These are phyloP conservation scores for Trypoxylus dichotomus DNA, from an alignment of 1,140 invertebrate genomes.

Conservation along the genomic window DNA sequence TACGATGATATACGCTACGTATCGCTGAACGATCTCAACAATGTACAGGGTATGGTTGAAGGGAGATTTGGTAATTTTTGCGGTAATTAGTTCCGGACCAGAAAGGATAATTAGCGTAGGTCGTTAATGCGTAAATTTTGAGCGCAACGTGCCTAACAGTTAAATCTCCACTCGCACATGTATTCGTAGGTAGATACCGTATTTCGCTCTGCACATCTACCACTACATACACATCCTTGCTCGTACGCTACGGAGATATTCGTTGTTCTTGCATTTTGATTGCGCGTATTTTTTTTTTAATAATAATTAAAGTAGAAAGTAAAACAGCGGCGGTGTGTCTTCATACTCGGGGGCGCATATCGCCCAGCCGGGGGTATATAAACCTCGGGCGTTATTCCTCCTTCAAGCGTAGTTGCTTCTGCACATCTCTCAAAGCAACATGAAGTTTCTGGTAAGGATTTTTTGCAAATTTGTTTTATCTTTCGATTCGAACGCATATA, in stretches of 20 bases:
- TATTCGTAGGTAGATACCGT: neutral
- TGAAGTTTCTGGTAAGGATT: slow-evolving; percentile 31
- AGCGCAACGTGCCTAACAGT: neutral
- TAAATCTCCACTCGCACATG: neutral
- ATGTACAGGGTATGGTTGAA: neutral
- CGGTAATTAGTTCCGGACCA: slow-evolving; percentile 15
- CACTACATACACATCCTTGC: no score
- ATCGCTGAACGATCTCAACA: no score
- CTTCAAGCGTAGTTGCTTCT: slow-evolving; percentile 16
- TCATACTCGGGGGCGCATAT: slow-evolving; percentile 29
- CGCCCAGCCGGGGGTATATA: slow-evolving; percentile 14
- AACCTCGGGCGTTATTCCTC: neutral
- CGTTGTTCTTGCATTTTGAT: neutral
- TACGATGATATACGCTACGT: no score
- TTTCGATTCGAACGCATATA: no score
- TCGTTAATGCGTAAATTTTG: slow-evolving; percentile 1
- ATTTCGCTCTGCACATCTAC: neutral
- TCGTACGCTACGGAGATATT: neutral
- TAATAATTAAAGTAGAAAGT: slow-evolving; percentile 28
- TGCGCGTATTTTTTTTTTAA: slow-evolving; percentile 20
- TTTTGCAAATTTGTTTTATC: neutral
- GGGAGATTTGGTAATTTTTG: neutral
- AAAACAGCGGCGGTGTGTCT: neutral
- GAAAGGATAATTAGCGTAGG: neutral
- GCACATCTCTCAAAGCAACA: slow-evolving; percentile 22